Percentiles rank a stretch among this genome's conserved stretches.
Evolutionary conservation across 2,888 invertebrate genomes (phyloP).

Genomic region (Molorchus minor): DNA sequence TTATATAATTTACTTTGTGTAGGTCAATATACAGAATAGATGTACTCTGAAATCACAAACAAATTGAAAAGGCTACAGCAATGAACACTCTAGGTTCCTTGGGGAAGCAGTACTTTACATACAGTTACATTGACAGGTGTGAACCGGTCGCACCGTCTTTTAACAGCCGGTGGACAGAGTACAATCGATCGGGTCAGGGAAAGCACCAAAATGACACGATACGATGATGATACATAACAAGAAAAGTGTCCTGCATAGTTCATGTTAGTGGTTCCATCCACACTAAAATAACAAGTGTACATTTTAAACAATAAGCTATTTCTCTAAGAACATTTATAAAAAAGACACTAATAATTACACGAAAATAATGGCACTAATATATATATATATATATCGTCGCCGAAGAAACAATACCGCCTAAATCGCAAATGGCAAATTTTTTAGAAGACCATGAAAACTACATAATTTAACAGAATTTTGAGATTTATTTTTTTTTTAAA

Average conservation of each 20-base stretch:
- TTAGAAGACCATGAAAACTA: too few species aligned
- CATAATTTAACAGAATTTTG: too few species aligned
- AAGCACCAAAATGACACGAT: conserved; percentile 61
- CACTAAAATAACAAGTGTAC: conserved; percentile 64
- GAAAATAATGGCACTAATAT: conserved; percentile 64
- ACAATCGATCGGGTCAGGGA: conserved; percentile 59
- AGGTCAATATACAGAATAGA: conserved; percentile 63
- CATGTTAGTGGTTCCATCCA: conserved; percentile 60
- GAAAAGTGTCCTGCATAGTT: conserved; percentile 54
- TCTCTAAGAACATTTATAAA: conserved; percentile 64
- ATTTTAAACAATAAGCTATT: conserved; percentile 62
- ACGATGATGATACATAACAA: conserved; percentile 43
- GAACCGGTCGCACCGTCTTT: conserved; percentile 37
- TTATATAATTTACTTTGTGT: conserved; percentile 59
- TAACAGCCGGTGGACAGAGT: conserved; percentile 61
- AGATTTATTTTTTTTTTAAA: too few species aligned
- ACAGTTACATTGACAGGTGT: conserved; percentile 53
- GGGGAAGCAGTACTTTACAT: conserved; percentile 62
- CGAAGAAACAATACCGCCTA: too few species aligned
- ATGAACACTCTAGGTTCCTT: conserved; percentile 64
- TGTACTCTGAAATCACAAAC: conserved; percentile 62
- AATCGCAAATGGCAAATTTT: too few species aligned
- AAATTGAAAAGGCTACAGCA: conserved; percentile 64
- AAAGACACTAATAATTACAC: conserved; percentile 63
- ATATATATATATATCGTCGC: conserved; percentile 51